Conservation (phyloP, 2,797 vertebrate genomes). For the Propithecus perrieri region DNA sequence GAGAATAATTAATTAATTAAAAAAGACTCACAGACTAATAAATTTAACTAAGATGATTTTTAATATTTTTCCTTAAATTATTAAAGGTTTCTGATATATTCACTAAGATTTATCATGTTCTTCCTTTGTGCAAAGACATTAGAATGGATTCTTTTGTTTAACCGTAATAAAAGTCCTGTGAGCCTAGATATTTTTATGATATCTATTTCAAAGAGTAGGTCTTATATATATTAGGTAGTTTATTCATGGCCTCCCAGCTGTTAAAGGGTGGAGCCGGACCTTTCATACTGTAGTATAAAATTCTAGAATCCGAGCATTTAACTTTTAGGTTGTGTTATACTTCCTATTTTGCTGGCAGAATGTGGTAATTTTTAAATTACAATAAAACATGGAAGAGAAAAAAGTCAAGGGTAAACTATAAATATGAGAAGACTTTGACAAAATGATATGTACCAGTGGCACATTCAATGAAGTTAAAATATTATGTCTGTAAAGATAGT, state of each 20-base stretch:
- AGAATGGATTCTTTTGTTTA: not conserved
- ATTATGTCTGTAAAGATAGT: not conserved
- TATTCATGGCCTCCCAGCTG: not conserved
- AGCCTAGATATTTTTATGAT: not conserved
- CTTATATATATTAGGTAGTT: not conserved
- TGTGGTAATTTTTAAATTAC: not conserved
- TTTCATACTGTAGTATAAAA: not conserved
- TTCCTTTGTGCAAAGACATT: not conserved
- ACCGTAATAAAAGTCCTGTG: not conserved
- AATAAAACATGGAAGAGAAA: not conserved
- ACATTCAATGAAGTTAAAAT: not conserved
- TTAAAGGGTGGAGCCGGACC: not conserved
- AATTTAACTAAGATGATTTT: not conserved
- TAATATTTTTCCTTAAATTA: not conserved
- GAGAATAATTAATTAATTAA: not conserved
- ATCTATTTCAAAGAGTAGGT: not conserved
- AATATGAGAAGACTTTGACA: not conserved
- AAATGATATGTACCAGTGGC: not conserved
- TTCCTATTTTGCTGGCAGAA: not conserved
- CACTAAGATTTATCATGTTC: not conserved
- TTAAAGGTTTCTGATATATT: not conserved
- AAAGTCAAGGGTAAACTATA: not conserved
- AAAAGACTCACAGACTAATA: not conserved
- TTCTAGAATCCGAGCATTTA: not conserved
- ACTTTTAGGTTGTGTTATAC: not conserved